phyloP scores from a whole-genome alignment of 2,113 vertebrate species.

The Cisticola juncidis region DNA sequence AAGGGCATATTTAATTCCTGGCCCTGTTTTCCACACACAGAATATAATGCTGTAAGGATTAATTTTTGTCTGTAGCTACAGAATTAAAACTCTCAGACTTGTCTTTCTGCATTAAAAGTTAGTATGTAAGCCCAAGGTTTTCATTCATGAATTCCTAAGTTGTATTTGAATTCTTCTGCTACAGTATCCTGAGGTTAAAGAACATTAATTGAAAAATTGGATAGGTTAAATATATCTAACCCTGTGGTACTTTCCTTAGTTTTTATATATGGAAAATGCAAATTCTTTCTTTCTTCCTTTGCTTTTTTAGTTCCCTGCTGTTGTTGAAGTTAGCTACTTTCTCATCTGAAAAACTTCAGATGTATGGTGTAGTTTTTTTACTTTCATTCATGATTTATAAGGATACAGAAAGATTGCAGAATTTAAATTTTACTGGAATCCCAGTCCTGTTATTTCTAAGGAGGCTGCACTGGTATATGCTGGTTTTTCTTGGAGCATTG shows the following conservation, averaged over 20 bases:
- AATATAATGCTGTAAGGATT: not conserved
- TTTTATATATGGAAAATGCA: not conserved
- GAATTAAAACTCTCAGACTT: not conserved
- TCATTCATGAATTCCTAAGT: not conserved
- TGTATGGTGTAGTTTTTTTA: not conserved
- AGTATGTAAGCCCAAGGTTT: not conserved
- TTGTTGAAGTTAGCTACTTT: not conserved
- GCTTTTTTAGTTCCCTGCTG: not conserved
- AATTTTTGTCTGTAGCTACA: not conserved
- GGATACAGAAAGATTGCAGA: not conserved
- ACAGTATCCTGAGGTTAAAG: not conserved
- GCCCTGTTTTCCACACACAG: not conserved
- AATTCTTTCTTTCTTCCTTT: not conserved
- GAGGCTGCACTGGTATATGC: not conserved
- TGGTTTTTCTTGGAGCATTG: not conserved
- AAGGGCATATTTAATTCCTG: conserved; percentile 27
- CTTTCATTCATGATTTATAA: not conserved
- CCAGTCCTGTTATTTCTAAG: not conserved
- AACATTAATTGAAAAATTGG: not conserved
- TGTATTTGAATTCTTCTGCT: not conserved
- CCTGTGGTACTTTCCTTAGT: not conserved
- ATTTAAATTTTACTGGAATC: not conserved
- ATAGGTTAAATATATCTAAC: not conserved
- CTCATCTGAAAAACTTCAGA: not conserved
- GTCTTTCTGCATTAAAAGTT: not conserved